Evolutionary conservation across 2,888 invertebrate genomes (phyloP), one percentile per base, ranked within the genome.

Genomic region (Melieria picta): DNA sequence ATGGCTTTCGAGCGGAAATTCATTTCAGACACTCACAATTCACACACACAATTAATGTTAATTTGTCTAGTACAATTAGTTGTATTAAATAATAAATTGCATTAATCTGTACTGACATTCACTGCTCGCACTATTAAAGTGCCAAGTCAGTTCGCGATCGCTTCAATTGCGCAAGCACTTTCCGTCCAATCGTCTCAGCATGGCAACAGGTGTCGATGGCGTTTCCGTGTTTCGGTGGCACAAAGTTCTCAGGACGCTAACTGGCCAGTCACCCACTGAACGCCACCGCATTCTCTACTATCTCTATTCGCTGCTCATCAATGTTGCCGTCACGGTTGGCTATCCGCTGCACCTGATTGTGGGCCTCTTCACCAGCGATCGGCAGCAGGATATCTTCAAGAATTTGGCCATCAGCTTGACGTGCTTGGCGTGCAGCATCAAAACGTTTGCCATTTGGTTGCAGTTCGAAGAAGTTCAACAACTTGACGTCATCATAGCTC

Each of bases 321-420:
- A 71, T 72, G 7, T 73, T 11, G 3, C 72, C 9, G 48, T 77
- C 50, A 75, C 75, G 2, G 45, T 77, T 13, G 65, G 73, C 1
- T 76, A 74, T 74, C 78, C 77, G 0, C 9, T 74, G 11, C 78
- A 77, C 43, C 60, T 78, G 50, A 75, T 77, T 48, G 65, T 77
- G 50, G 77, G 77, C 4, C 50, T 78, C 6, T 67, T 77, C 10
- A 7, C 16, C n/a, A 68, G 65, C 47, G 65, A 48, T 13, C 68
- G 57, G 10, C 50, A 73, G 57, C 55, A 64, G 7, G 77, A 77
- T 5, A 3, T 73, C 5, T 72, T 78, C 4, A 72, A 76, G 47
- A 76, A 71, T 74, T 61, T 77, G 46, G 46, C 73, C 10, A 73
- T 77, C 10, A 75, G 52, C 30, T 6, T 76, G 0, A 73, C 76